A percentile compares a stretch with the other conserved stretches of the same genome.
These are phyloP conservation scores for Pelodytes ibericus DNA, from an alignment of 2,797 vertebrate genomes.

Conservation along the genomic window DNA sequence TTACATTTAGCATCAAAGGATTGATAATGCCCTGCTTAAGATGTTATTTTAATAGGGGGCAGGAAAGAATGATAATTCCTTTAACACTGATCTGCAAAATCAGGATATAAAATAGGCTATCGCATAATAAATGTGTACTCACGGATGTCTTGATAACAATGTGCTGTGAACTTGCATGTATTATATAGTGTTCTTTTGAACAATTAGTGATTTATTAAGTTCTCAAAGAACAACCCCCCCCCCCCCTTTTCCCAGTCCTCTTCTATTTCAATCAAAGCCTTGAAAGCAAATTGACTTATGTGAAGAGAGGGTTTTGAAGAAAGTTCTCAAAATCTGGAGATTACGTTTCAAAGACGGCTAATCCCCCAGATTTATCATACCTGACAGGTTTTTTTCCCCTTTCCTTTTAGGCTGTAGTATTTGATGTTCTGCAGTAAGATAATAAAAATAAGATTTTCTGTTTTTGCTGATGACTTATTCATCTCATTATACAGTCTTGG, in stretches of 20 bases:
- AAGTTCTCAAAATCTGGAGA: slow-evolving; percentile 31
- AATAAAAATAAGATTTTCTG: too few relatives aligned
- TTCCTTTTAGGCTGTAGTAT: neutral
- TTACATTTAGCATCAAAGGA: too few relatives aligned
- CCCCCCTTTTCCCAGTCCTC: neutral
- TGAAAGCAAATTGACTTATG: slow-evolving; percentile 32
- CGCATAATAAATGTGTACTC: neutral
- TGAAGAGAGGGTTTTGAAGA: slow-evolving; percentile 11
- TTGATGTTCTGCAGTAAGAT: neutral
- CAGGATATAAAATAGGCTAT: neutral
- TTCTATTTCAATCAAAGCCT: slow-evolving; percentile 12
- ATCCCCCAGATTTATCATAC: slow-evolving; percentile 19
- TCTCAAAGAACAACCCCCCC: neutral
- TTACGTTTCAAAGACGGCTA: slow-evolving; percentile 35
- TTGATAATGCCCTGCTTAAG: too few relatives aligned
- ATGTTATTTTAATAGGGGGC: too few relatives aligned
- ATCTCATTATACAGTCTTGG: too few relatives aligned
- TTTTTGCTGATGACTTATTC: too few relatives aligned
- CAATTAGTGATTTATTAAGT: slow-evolving; percentile 3
- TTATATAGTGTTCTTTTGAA: neutral
- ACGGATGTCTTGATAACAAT: neutral
- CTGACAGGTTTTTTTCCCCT: slow-evolving; percentile 3
- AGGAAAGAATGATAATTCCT: too few relatives aligned
- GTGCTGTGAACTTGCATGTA: neutral
- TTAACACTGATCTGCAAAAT: neutral